Base-by-base conservation (phyloP, 1,140 invertebrate genomes). In the Chironomus tepperi region DNA sequence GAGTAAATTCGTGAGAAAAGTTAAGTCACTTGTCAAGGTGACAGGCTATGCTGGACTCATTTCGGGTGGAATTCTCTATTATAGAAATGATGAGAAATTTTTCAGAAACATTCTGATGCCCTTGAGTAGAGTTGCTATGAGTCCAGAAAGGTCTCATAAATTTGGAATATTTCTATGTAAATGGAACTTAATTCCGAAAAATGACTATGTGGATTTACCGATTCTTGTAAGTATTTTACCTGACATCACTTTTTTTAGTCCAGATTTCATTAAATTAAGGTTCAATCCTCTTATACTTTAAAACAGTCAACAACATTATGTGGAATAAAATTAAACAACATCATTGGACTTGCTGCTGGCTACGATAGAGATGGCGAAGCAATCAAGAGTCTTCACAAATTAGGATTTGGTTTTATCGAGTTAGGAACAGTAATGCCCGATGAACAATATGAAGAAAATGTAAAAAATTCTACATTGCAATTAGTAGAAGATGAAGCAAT, bases 301-400 rank as follows among this genome's bases (percentile, higher is more conserved):
- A 15, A 80, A 80, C 73, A 92, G 89, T 86, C 86, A 80, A 89
- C 89, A 0, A 87, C 83, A 73, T 83, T 98, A 42, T 91, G 93
- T 79, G 86, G 87, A 21, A 81, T 89, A 75, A 79, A 90, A 18
- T 90, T 99, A 74, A 84, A 84, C 75, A 98, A 97, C 85, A 96
- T 96, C 0, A 80, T 99, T 78, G 98, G 98, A 43, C 89, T 99
- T 77, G 97, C 97, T 73, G 98, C 98, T 76, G 98, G 98, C 2
- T 99, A 98, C 86, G 98, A 99, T 82, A 99, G 99, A 82, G 89
- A 99, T 83, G 97, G 89, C 8, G 94, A 98, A 85, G 95, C 93
- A 21, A 85, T 98, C 0, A 82, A 89, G 76, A 92, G 93, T 0
- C 82, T 99, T 42, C 86, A 88, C 73, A 89, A 91, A 79, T 84